A percentile compares a stretch with the other conserved stretches of the same genome.
phyloP scores from a whole-genome alignment of 2,113 vertebrate species.

The Stercorarius parasiticus region DNA sequence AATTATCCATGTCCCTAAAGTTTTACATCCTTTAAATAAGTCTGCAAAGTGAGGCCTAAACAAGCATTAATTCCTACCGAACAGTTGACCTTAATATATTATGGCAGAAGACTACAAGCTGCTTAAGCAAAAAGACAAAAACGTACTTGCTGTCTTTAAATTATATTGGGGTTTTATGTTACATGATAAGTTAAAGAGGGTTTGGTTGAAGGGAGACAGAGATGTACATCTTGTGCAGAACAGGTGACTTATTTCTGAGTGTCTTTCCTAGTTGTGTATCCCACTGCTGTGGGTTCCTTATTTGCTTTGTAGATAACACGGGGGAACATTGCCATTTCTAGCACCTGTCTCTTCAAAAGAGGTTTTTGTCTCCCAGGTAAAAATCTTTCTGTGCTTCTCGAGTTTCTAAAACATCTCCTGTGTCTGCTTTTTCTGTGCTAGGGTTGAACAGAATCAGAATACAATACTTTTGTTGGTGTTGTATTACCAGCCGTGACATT shows the following conservation, averaged over 20 bases:
- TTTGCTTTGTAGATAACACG: not conserved
- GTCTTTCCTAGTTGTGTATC: not conserved
- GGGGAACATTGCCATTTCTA: not conserved
- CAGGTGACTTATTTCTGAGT: not conserved
- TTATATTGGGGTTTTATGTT: not conserved
- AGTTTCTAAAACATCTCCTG: not conserved
- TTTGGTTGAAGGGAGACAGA: not conserved
- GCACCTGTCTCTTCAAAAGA: not conserved
- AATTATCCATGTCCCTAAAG: not conserved
- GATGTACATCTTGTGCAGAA: not conserved
- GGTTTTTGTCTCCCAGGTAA: not conserved
- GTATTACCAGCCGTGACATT: not conserved
- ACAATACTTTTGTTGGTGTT: not conserved
- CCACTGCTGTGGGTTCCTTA: not conserved
- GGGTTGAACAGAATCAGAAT: constrained; percentile 7
- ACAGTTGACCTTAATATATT: not conserved
- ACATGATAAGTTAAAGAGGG: not conserved
- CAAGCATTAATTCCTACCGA: not conserved
- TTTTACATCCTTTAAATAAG: not conserved
- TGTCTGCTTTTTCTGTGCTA: not conserved
- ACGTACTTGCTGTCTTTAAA: not conserved
- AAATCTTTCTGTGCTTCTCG: not conserved
- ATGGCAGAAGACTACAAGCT: not conserved
- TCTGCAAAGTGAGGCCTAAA: not conserved
- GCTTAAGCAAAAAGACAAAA: not conserved